phyloP scores from a whole-genome alignment of 2,888 invertebrate genomes.

The Coelinius sp. region DNA sequence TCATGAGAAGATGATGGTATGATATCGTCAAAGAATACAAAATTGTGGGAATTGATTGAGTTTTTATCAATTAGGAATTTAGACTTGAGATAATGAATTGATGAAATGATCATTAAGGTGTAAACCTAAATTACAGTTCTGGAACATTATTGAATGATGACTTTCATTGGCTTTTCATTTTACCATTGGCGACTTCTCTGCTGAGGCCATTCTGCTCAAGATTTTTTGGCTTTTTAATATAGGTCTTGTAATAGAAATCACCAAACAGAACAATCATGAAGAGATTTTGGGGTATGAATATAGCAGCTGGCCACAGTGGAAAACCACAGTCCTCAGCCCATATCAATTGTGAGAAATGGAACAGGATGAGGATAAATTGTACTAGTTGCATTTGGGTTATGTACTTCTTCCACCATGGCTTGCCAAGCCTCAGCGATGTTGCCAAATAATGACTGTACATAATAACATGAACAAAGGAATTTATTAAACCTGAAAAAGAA shows the following conservation, averaged over 20 bases:
- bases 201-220: slow-evolving; percentile 47
- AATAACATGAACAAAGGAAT: slow-evolving; percentile 82
- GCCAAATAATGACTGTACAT: slow-evolving; percentile 90
- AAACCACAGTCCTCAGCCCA: slow-evolving; percentile 74
- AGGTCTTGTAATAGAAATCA: slow-evolving; percentile 79
- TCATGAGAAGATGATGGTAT: not conserved
- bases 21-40: not conserved
- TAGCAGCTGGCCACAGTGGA: slow-evolving; percentile 73
- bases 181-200: slow-evolving; percentile 47
- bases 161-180: slow-evolving; percentile 50
- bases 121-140: not conserved
- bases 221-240: slow-evolving; percentile 67
- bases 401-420: slow-evolving; percentile 87
- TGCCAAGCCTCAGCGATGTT: slow-evolving; percentile 74
- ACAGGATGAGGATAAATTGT: slow-evolving; percentile 77
- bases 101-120: not conserved
- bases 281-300: slow-evolving; percentile 77
- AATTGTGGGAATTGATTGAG: not conserved
- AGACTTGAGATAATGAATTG: not conserved
- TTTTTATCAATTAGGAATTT: not conserved
- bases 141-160: not conserved
- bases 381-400: slow-evolving; percentile 87
- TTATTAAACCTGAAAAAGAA: slow-evolving; percentile 75
- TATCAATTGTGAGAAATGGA: slow-evolving; percentile 73
- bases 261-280: slow-evolving; percentile 78